Evolutionary conservation across 1,140 invertebrate species (phyloP).

Genomic region (Ips typographus): DNA sequence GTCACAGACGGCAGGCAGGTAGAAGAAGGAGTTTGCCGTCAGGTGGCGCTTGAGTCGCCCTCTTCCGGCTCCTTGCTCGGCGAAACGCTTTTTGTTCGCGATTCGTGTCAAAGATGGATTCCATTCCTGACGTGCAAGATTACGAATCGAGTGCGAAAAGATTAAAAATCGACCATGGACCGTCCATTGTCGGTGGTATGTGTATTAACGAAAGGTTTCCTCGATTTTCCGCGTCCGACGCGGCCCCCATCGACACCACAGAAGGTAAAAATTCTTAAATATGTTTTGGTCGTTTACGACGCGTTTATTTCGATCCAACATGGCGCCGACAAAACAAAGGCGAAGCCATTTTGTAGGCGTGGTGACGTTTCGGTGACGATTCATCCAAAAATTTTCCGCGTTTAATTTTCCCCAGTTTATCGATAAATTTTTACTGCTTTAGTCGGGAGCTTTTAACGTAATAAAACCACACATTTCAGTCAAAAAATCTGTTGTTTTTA

Average conservation of each 20-base stretch:
- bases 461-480: too few relatives aligned
- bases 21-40: not conserved
- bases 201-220: constrained; percentile 45
- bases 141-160: constrained; percentile 50
- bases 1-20: not conserved
- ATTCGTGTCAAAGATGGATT: constrained; percentile 53
- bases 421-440: too few relatives aligned
- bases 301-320: constrained; percentile 50
- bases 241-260: constrained; percentile 42
- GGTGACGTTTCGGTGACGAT: not conserved
- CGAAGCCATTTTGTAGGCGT: constrained; percentile 3
- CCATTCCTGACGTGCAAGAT: constrained; percentile 49
- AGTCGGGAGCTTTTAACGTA: too few relatives aligned
- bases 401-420: too few relatives aligned
- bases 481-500: too few relatives aligned
- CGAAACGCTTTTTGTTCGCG: constrained; percentile 7
- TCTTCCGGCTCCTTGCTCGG: constrained; percentile 35
- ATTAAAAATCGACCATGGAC: constrained; percentile 48
- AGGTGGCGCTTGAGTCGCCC: constrained; percentile 29
- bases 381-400: too few relatives aligned
- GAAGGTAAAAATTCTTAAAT: constrained; percentile 53
- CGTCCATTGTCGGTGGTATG: constrained; percentile 45
- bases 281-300: constrained; percentile 48
- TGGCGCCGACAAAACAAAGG: constrained; percentile 48
- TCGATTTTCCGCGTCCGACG: constrained; percentile 44